phyloP scores from a whole-genome alignment of 2,797 vertebrate genomes.

The Pelochelys cantorii region DNA sequence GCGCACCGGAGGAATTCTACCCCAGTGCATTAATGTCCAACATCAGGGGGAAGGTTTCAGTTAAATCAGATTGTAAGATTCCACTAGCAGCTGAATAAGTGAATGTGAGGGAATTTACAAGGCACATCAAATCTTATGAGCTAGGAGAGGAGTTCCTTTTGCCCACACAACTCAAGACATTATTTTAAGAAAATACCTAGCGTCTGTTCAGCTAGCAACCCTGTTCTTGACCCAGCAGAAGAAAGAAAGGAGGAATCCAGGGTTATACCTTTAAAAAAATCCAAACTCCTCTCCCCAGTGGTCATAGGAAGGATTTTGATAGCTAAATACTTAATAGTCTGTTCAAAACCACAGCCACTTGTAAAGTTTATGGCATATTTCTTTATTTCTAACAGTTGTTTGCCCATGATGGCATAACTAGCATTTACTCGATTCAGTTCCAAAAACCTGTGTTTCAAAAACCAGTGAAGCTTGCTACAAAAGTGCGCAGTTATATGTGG shows the following conservation, averaged over 20 bases:
- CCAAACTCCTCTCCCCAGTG: background rate
- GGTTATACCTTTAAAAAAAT: background rate
- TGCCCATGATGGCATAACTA: background rate
- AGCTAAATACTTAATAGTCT: background rate
- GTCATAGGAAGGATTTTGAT: background rate
- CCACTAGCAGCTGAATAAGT: conserved; percentile 39
- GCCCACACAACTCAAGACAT: conserved; percentile 15
- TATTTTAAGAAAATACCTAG: conserved; percentile 53
- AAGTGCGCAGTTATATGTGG: background rate
- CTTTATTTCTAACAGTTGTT: background rate
- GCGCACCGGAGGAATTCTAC: background rate
- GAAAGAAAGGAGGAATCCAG: background rate
- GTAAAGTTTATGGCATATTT: background rate
- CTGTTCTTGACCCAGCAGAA: conserved; percentile 7
- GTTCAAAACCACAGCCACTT: background rate
- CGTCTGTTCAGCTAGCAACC: background rate
- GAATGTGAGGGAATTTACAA: conserved; percentile 27
- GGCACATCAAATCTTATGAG: conserved; percentile 34
- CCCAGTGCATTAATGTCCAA: background rate
- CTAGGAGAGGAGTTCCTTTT: conserved; percentile 51
- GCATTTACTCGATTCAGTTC: background rate
- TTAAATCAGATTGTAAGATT: background rate
- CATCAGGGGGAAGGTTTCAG: background rate
- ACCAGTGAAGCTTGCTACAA: background rate
- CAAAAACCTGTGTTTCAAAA: background rate